Base-by-base conservation (phyloP, 2,797 vertebrate genomes). In the Centropyge bicolor region DNA sequence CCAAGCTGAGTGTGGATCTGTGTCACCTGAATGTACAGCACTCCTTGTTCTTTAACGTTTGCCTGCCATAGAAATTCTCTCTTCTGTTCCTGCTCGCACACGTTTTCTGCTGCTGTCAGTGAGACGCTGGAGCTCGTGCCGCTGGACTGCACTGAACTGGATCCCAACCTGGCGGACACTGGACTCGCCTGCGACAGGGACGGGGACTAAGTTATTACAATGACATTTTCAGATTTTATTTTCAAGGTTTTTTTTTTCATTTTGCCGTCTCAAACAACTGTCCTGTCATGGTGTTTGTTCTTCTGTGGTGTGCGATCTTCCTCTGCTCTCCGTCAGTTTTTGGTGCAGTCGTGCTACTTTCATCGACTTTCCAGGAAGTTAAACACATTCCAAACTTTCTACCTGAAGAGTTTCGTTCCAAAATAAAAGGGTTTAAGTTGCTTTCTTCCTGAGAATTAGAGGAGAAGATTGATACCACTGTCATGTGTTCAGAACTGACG, bases 331-430 rank as follows among this genome's bases (percentile, higher is more conserved):
- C 6, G 59, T 75, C 71, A 56, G 76, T 73, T 83, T 73, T 83
- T 5, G 41, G 59, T 78, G 60, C 27, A 31, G 27, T 75, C 38
- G 20, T 60, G 59, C 62, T 74, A 13, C 72, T 56, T 80, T 76
- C 41, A 40, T 59, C 31, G 11, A 78, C 62, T 86, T 81, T 81
- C 78, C 67, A 86, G 45, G 41, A 79, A 54, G 48, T 81, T 70
- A 5, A 86, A 87, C 60, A 88, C 92, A 92, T 92, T 90, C 93
- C 91, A 57, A 16, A 19, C 27, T 24, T 81, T 82, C 59, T 36
- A 52, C 70, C 61, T 81, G 77, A 84, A 78, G 84, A 87, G 75
- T 87, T 88, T 89, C 78, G 74, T 78, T 89, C 76, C 78, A 81
- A n/a, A 52, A 31, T 31, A 31, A 31, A 31, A 31, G 27, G 27